Evolutionary conservation across 2,113 vertebrate genomes (phyloP).

Genomic region (Lichenostomus cassidix): DNA sequence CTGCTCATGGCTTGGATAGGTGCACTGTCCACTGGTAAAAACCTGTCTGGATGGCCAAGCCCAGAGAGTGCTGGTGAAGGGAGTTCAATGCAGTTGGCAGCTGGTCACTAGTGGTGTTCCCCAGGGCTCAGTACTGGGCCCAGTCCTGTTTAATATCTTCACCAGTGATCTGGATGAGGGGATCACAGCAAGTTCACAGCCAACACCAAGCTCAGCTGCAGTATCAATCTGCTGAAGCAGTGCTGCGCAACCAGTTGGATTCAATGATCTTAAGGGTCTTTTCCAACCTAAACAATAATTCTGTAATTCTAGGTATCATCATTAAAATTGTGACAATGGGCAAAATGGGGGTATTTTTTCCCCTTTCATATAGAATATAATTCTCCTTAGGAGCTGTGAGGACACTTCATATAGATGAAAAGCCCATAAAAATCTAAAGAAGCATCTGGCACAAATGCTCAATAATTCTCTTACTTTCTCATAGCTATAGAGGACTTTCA

Average conservation of each 20-base stretch:
- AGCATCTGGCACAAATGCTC: background rate
- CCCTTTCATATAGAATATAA: background rate
- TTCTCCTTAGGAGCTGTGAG: background rate
- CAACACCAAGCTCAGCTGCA: background rate
- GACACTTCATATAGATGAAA: background rate
- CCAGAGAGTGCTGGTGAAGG: background rate
- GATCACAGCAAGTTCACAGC: background rate
- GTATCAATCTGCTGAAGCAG: background rate
- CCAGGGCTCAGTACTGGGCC: background rate
- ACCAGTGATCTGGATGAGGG: fast-evolving
- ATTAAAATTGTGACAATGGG: background rate
- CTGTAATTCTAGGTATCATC: background rate
- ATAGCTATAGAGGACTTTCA: background rate
- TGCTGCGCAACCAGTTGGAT: background rate
- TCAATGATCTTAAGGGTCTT: background rate
- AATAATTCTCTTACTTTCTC: background rate
- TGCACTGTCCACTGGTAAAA: too few relatives aligned
- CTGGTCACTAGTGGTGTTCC: background rate
- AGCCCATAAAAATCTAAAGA: background rate
- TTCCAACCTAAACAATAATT: background rate
- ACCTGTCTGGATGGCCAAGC: background rate
- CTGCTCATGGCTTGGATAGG: background rate
- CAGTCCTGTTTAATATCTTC: background rate
- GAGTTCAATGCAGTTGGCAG: background rate
- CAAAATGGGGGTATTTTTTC: background rate